Base-by-base conservation (phyloP, 1,140 invertebrate genomes). In the Sinonovacula constricta region DNA sequence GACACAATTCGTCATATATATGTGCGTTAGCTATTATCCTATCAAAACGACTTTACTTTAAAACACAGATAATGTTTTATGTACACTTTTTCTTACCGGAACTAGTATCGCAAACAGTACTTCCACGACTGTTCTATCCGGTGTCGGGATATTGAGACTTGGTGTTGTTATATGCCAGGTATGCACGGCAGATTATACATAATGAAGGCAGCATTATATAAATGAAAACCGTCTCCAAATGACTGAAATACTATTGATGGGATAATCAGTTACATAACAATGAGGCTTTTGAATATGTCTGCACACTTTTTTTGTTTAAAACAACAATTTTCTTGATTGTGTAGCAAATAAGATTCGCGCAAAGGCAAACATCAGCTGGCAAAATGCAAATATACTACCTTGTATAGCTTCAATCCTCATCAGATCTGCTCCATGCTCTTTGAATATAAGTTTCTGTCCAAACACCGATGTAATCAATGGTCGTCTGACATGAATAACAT, bases 401-500 rank as follows among this genome's bases (percentile, higher is more conserved):
- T n/a, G 49, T 22, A 67, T 31, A 30, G 45, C 45, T 66, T 75
- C 34, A 3, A 75, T 65, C 45, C 71, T 62, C 57, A 62, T 62
- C 15, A 75, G 28, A 57, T 75, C 71, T 4, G 59, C 33, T 18
- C n/a, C 14, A 34, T 75, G 71, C 10, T 65, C 62, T 22, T 31
- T 56, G 28, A 30, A 28, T 1, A 3, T 4, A 5, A 53, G 1
- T 51, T 18, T 34, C n/a, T 54, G 26, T 36, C 71, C 62, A 22
- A 45, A 65, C 57, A 75, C 66, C 1, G 22, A 3, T n/a, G 14
- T 12, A 14, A 31, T 45, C 12, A 33, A 51, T 14, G 24, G 3
- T 34, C 60, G 15, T 75, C 18, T 62, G 2, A 75, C 71, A 34
- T 54, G 60, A 56, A 75, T n/a, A n/a, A n/a, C n/a, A n/a, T n/a